Evolutionary conservation across 2,888 invertebrate genomes (phyloP), one percentile per base, ranked within the genome.

Genomic region (Drosophila birchii): DNA sequence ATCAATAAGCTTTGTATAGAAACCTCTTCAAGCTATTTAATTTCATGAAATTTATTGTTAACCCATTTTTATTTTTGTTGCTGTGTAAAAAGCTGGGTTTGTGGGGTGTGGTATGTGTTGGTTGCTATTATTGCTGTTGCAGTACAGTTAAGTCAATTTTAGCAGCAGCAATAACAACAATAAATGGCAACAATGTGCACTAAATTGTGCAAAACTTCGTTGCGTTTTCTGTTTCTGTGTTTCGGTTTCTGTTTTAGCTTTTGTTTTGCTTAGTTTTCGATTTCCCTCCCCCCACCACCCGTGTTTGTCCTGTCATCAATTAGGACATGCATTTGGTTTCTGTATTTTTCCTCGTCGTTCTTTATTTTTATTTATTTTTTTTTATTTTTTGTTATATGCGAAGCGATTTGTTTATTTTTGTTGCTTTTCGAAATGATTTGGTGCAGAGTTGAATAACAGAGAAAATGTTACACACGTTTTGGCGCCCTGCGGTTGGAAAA

Each of bases 131-230:
- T 69, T 69, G 69, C 69, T 75, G 72, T 68, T 81, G 83, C 85
- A 78, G 81, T 84, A 76, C 80, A 80, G 81, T 78, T 80, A 81
- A 86, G 86, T 86, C 81, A 81, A 81, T 81, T 81, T 81, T 74
- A 59, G 34, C 66, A 74, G 45, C 56, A 67, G 59, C 68, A 75
- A 60, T 60, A 75, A 47, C 53, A 81, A 53, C 63, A 72, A 61
- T 63, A 81, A 71, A 75, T 66, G 75, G 76, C 73, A 66, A 81
- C 85, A 81, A 78, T 86, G 81, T 85, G 75, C 71, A 82, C 79
- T 88, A 88, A 88, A 88, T 78, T 76, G 78, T 84, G 78, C 69
- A 80, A 80, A 84, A 86, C 78, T 86, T 86, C 58, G 49, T 70
- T 76, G 75, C 75, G 64, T 72, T 72, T 80, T 59, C 67, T 56